These are phyloP conservation scores for Drosophila lini DNA, from an alignment of 1,140 invertebrate genomes.

Conservation along the genomic window DNA sequence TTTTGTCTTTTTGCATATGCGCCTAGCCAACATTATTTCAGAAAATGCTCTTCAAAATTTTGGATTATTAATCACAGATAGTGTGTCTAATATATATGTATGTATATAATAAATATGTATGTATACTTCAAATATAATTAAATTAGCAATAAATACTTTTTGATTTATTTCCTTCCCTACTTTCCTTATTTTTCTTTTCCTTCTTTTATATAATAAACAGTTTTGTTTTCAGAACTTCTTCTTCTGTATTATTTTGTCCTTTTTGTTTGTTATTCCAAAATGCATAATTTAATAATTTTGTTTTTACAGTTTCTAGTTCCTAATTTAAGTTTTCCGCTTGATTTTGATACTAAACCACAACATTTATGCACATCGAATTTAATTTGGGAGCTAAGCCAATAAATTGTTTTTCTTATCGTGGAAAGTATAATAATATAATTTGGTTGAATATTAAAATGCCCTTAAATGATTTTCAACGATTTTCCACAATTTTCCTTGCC, in stretches of 20 bases:
- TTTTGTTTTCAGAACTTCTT: slow-evolving; percentile 56
- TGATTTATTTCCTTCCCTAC: slow-evolving; percentile 45
- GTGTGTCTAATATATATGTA: slow-evolving; percentile 84
- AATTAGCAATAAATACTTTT: slow-evolving; percentile 82
- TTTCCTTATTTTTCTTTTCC: not conserved
- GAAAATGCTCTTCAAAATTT: slow-evolving; percentile 85
- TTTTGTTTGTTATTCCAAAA: slow-evolving; percentile 51
- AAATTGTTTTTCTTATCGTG: slow-evolving; percentile 53
- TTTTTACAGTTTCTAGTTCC: slow-evolving; percentile 38
- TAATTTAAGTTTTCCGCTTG: slow-evolving; percentile 45
- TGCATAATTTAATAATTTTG: slow-evolving; percentile 44
- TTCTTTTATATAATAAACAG: slow-evolving; percentile 63
- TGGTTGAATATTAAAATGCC: slow-evolving; percentile 49
- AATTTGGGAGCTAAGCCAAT: slow-evolving; percentile 72
- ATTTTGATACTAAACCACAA: slow-evolving; percentile 77
- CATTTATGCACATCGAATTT: slow-evolving; percentile 77
- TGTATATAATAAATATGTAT: slow-evolving; percentile 83
- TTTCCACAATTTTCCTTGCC: slow-evolving; percentile 43
- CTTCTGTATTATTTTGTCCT: slow-evolving; percentile 11
- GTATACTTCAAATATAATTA: slow-evolving; percentile 83
- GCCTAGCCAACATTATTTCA: slow-evolving; percentile 78
- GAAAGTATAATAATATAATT: slow-evolving; percentile 50
- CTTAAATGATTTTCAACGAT: slow-evolving; percentile 43
- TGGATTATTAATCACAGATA: slow-evolving; percentile 85
- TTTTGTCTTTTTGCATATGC: slow-evolving; percentile 54